Evolutionary conservation across 2,888 invertebrate genomes (phyloP).

Genomic region (Coremacera marginata): DNA sequence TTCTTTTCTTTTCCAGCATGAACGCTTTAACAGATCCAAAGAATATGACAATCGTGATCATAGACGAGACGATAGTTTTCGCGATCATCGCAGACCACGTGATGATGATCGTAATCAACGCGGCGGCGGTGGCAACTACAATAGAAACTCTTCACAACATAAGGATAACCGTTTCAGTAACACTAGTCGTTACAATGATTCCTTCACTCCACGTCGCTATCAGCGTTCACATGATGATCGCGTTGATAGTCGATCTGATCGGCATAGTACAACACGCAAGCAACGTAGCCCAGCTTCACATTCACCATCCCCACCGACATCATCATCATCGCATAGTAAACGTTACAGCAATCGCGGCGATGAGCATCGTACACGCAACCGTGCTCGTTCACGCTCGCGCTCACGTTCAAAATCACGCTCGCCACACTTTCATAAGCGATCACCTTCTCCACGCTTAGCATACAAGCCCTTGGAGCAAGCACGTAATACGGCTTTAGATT

Average conservation of each 20-base stretch:
- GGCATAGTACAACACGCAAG: slow-evolving; percentile 23
- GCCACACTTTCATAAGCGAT: slow-evolving; percentile 36
- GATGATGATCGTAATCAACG: slow-evolving; percentile 37
- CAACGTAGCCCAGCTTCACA: slow-evolving; percentile 48
- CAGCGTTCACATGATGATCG: slow-evolving; percentile 55
- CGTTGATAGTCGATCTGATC: slow-evolving; percentile 42
- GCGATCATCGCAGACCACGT: slow-evolving; percentile 27
- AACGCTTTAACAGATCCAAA: slow-evolving; percentile 38
- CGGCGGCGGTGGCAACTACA: slow-evolving; percentile 1
- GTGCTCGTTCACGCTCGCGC: slow-evolving; percentile 40
- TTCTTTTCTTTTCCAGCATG: slow-evolving; percentile 29
- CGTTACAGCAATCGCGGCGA: slow-evolving; percentile 41
- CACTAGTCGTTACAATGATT: slow-evolving; percentile 6
- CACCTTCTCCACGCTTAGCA: slow-evolving; percentile 9
- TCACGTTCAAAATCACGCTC: slow-evolving; percentile 51
- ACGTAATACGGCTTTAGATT: slow-evolving; percentile 39
- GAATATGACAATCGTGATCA: slow-evolving; percentile 45
- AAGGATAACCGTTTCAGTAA: slow-evolving; percentile 43
- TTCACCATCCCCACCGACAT: slow-evolving; percentile 43
- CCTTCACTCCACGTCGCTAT: slow-evolving; percentile 30
- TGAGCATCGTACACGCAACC: slow-evolving; percentile 36
- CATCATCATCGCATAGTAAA: slow-evolving; percentile 39
- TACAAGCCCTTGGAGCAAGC: slow-evolving; percentile 40
- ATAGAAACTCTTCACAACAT: slow-evolving; percentile 1
- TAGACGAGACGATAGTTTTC: slow-evolving; percentile 37